A percentile compares a stretch with the other conserved stretches of the same genome.
phyloP scores from a whole-genome alignment of 2,888 invertebrate species.

The Leptinotarsa juncta region DNA sequence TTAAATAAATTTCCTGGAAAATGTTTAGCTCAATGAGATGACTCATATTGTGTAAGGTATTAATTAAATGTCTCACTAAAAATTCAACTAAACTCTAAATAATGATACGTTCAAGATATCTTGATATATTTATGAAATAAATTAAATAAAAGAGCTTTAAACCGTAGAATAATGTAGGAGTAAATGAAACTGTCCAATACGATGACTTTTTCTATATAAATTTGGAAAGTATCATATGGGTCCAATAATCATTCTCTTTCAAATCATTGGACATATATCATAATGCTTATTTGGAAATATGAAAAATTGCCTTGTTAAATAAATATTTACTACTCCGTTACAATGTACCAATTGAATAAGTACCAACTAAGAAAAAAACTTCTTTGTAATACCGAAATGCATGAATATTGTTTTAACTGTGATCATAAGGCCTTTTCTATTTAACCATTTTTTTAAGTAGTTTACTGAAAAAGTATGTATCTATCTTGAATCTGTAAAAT shows the following conservation, averaged over 20 bases:
- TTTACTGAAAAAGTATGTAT: conserved; percentile 45
- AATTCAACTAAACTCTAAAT: no score
- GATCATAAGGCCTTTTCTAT: conserved; percentile 61
- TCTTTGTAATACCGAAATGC: conserved; percentile 22
- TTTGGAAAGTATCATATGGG: conserved; percentile 10
- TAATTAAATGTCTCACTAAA: no score
- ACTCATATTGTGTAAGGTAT: no score
- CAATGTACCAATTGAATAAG: conserved; percentile 5
- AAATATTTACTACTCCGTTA: conserved; percentile 20
- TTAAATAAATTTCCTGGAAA: no score
- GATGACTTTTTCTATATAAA: not conserved
- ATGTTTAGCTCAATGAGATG: no score
- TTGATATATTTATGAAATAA: not conserved
- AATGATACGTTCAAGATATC: not conserved
- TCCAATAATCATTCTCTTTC: not conserved
- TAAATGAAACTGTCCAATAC: conserved; percentile 12
- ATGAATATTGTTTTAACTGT: conserved; percentile 55
- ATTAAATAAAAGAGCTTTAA: not conserved
- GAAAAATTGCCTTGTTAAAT: conserved; percentile 29
- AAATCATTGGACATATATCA: not conserved
- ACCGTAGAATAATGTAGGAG: not conserved
- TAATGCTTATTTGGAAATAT: not conserved
- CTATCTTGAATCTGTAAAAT: conserved; percentile 43
- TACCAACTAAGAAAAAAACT: conserved; percentile 17
- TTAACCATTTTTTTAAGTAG: conserved; percentile 39